Evolutionary conservation across 2,888 invertebrate genomes (phyloP), one percentile per base, ranked within the genome.

Genomic region (Ectemnius cavifrons): DNA sequence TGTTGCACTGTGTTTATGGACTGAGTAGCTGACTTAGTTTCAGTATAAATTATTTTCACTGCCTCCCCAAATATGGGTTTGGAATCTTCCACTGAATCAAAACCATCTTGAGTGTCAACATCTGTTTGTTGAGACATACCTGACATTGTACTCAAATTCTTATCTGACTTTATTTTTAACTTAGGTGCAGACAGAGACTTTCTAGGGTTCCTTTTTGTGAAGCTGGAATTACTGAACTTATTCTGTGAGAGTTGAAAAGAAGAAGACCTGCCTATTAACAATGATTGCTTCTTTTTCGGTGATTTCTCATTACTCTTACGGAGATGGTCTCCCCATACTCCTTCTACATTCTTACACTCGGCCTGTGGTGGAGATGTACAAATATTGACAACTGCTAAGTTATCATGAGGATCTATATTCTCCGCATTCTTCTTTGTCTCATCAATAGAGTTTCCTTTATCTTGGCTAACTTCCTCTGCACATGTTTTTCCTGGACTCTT

Each of bases 161-260:
- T 88, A 37, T 90, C 90, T 0, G 86, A 81, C 63, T 86, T 87
- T 60, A 61, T 83, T 67, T 82, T 83, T 62, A 91, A 83, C 23
- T 85, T 89, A 16, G 66, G 74, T 18, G 75, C 58, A 0, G 93
- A 92, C 4, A 93, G 82, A 0, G 94, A 93, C 89, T 96, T 97
- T 83, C 96, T 93, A 0, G 96, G 96, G 91, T 96, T 96, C 83
- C 96, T 92, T 85, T 95, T 93, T 4, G 93, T 93, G 89, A 96
- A 95, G 81, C 93, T 94, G 23, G 93, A 92, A 61, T 93, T 93
- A 70, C 93, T 92, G 91, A 96, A 96, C 73, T 96, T 91, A 87
- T 96, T 95, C 82, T 94, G 93, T 0, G 94, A 93, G 14, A 94
- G 87, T 83, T 93, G 93, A 85, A 93, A 93, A 62, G 92, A 93